Evolutionary conservation across 2,113 vertebrate genomes (phyloP).

Genomic region (Murina feae): DNA sequence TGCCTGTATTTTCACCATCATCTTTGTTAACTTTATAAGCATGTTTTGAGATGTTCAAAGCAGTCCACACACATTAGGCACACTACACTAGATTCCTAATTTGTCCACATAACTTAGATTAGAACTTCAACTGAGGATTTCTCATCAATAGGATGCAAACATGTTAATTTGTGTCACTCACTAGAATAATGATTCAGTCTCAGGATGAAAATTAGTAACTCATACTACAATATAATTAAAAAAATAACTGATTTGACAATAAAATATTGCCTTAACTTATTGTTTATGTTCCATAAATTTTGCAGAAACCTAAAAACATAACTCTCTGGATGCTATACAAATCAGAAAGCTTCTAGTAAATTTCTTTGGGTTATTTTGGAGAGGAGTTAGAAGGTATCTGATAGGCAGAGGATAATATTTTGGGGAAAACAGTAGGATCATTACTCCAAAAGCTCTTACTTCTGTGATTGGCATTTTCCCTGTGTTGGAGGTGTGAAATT

Average conservation of each 20-base stretch:
- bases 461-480: neutral
- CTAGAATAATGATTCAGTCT: neutral
- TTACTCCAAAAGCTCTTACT: neutral
- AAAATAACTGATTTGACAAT: neutral
- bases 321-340: neutral
- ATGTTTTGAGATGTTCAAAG: neutral
- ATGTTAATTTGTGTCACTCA: neutral
- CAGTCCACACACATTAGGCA: neutral
- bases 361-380: neutral
- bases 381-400: neutral
- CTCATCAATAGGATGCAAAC: neutral
- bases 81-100: neutral
- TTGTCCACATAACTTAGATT: neutral
- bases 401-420: neutral
- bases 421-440: neutral
- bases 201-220: neutral
- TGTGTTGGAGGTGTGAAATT: neutral
- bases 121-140: neutral
- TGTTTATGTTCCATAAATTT: neutral
- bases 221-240: neutral
- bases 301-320: neutral
- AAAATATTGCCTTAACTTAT: neutral
- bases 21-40: neutral
- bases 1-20: neutral
- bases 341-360: neutral